Conservation (phyloP, 2,888 invertebrate species). For the Lithophane leautieri region DNA sequence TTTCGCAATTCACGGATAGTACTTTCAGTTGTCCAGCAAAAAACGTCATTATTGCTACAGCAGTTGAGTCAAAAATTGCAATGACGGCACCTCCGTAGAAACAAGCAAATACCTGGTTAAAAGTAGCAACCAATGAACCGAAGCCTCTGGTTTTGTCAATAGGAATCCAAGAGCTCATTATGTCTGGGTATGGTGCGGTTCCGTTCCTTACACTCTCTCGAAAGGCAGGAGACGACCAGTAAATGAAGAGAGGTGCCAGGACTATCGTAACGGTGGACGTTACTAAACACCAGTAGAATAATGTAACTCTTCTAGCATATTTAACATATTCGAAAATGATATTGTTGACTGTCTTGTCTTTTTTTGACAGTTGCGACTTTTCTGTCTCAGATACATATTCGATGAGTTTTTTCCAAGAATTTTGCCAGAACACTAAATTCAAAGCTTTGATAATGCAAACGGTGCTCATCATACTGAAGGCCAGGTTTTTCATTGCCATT, state of each 20-base stretch:
- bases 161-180: constrained; percentile 85
- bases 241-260: constrained; percentile 77
- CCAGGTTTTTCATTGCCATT: constrained; percentile 80
- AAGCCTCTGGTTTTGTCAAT: constrained; percentile 77
- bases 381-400: constrained; percentile 78
- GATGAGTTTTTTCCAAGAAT: constrained; percentile 77
- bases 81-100: constrained; percentile 85
- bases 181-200: constrained; percentile 79
- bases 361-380: constrained; percentile 71
- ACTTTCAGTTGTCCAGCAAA: constrained; percentile 83
- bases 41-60: constrained; percentile 84
- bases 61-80: constrained; percentile 83
- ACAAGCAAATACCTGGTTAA: constrained; percentile 77
- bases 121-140: constrained; percentile 76
- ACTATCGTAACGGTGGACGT: too few relatives aligned
- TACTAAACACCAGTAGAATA: constrained; percentile 80
- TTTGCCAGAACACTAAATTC: constrained; percentile 80
- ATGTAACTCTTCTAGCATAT: constrained; percentile 81
- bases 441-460: constrained; percentile 81
- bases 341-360: constrained; percentile 63
- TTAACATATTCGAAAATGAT: constrained; percentile 76
- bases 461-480: constrained; percentile 81
- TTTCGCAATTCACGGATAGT: constrained; percentile 77
- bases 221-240: constrained; percentile 70
- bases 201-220: constrained; percentile 72